Conservation (phyloP, 2,888 invertebrate species). For the Leucophenga maculata region DNA sequence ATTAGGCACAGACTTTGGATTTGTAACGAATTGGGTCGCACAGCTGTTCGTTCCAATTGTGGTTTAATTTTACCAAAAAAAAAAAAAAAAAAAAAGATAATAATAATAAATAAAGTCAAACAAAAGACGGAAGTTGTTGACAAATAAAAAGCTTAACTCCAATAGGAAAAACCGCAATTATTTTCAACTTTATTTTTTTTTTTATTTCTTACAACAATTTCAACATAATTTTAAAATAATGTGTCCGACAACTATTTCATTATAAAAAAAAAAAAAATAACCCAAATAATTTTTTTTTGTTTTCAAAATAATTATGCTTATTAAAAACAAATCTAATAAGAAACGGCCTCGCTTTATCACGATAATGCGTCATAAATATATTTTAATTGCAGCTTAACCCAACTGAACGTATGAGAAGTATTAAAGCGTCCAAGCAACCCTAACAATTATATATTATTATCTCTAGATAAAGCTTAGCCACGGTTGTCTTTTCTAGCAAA, state of each 20-base stretch:
- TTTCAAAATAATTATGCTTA: no score
- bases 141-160: not conserved
- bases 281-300: no score
- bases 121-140: conserved; percentile 39
- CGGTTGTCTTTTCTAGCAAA: no score
- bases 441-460: no score
- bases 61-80: not conserved
- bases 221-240: no score
- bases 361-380: not conserved
- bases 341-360: not conserved
- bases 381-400: not conserved
- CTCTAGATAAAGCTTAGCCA: no score
- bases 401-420: no score
- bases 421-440: no score
- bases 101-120: conserved; percentile 36
- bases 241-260: no score
- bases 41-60: conserved; percentile 34
- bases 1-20: not conserved
- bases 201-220: no score
- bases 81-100: not conserved
- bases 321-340: no score
- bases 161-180: not conserved
- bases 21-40: conserved; percentile 41
- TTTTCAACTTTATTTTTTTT: not conserved
- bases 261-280: no score